phyloP scores from a whole-genome alignment of 2,797 vertebrate genomes.

The Falco berigora region DNA sequence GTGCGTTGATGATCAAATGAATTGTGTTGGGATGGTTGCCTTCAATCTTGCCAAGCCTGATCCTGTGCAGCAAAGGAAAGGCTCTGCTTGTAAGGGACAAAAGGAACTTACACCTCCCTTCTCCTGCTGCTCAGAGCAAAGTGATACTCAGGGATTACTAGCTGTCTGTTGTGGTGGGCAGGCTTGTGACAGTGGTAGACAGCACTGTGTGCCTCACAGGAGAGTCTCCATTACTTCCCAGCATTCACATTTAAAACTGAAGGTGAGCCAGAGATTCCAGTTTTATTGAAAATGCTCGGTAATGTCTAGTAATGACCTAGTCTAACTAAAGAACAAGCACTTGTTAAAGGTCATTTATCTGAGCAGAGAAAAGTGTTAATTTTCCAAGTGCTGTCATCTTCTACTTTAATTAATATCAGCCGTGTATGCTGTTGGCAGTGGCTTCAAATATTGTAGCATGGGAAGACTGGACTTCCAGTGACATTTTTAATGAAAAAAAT shows the following conservation, averaged over 20 bases:
- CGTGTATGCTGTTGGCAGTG: slow-evolving; percentile 43
- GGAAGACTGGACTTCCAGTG: slow-evolving; percentile 71
- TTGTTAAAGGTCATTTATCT: slow-evolving; percentile 75
- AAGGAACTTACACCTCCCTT: neutral
- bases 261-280: slow-evolving; percentile 27
- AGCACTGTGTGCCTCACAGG: neutral
- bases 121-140: neutral
- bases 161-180: neutral
- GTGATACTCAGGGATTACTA: neutral
- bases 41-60: neutral
- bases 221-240: neutral
- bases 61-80: neutral
- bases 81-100: neutral
- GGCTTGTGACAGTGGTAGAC: neutral
- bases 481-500: slow-evolving; percentile 72
- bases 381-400: slow-evolving; percentile 73
- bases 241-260: neutral
- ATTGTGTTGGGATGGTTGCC: neutral
- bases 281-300: slow-evolving; percentile 51
- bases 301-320: slow-evolving; percentile 72
- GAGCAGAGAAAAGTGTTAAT: slow-evolving; percentile 44
- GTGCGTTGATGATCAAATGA: neutral
- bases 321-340: slow-evolving; percentile 64
- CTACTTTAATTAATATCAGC: slow-evolving; percentile 78
- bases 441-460: slow-evolving; percentile 56